phyloP scores from a whole-genome alignment of 2,113 vertebrate species.

The Axis porcinus region DNA sequence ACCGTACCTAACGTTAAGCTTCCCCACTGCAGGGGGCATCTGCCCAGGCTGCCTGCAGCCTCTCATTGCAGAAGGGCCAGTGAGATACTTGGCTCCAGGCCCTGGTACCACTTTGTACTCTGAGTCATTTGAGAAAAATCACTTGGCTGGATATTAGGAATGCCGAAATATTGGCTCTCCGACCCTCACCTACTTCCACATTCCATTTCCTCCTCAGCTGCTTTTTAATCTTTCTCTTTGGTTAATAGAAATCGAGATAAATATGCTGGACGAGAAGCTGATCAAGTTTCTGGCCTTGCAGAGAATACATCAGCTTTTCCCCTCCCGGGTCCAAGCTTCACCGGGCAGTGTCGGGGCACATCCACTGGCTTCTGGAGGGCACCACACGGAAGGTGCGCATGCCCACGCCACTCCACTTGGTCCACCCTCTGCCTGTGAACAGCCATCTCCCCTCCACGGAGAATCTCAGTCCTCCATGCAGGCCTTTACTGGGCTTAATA shows the following conservation, averaged over 20 bases:
- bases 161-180: not conserved
- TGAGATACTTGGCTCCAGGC: not conserved
- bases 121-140: not conserved
- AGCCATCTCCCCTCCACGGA: not conserved
- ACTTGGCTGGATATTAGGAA: conserved; percentile 5
- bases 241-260: conserved; percentile 91
- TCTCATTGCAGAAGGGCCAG: not conserved
- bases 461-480: not conserved
- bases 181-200: not conserved
- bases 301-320: conserved; percentile 96
- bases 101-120: not conserved
- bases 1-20: not conserved
- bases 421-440: conserved; percentile 7
- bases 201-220: conserved; percentile 53
- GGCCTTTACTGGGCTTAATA: conserved; percentile 14
- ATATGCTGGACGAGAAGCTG: conserved; percentile 93
- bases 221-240: conserved; percentile 73
- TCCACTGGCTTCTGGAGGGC: conserved; percentile 77
- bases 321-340: conserved; percentile 86
- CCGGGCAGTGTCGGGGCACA: conserved; percentile 77
- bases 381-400: conserved; percentile 84
- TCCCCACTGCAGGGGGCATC: not conserved
- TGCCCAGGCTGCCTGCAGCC: not conserved
- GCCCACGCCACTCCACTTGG: not conserved
- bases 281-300: conserved; percentile 96